phyloP scores from a whole-genome alignment of 1,140 invertebrate species.

The Panulirus ornatus region DNA sequence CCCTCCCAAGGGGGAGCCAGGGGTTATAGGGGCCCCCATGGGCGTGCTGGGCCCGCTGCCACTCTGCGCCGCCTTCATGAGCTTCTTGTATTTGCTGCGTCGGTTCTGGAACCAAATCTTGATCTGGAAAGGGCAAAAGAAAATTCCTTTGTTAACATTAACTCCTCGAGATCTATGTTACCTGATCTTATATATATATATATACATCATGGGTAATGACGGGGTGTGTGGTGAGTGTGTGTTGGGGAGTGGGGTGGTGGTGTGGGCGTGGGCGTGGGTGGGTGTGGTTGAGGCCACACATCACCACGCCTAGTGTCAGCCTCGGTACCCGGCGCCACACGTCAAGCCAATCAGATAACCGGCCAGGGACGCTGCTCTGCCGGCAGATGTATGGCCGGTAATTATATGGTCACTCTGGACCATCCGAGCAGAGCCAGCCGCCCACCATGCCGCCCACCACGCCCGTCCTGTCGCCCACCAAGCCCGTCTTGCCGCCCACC shows the following conservation, averaged over 20 bases:
- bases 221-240: background rate
- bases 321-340: constrained; percentile 26
- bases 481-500: background rate
- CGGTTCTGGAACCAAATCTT: constrained; percentile 99
- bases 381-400: constrained; percentile 53
- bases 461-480: background rate
- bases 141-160: too few species aligned
- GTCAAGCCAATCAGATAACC: constrained; percentile 64
- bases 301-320: constrained; percentile 62
- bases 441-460: constrained; percentile 3
- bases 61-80: constrained; percentile 89
- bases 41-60: constrained; percentile 76
- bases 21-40: constrained; percentile 74
- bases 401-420: constrained; percentile 51
- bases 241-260: background rate
- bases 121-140: constrained; percentile 83
- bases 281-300: constrained; percentile 53
- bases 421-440: background rate
- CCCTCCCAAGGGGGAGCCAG: constrained; percentile 76
- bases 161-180: too few species aligned
- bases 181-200: too few species aligned
- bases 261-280: constrained; percentile 10
- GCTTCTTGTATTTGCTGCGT: constrained; percentile 97
- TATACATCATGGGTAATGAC: background rate
- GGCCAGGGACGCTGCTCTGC: constrained; percentile 19